A percentile compares a stretch with the other conserved stretches of the same genome.
Conservation (phyloP, 2,888 invertebrate species). For the Dinocampus coccinellae region DNA sequence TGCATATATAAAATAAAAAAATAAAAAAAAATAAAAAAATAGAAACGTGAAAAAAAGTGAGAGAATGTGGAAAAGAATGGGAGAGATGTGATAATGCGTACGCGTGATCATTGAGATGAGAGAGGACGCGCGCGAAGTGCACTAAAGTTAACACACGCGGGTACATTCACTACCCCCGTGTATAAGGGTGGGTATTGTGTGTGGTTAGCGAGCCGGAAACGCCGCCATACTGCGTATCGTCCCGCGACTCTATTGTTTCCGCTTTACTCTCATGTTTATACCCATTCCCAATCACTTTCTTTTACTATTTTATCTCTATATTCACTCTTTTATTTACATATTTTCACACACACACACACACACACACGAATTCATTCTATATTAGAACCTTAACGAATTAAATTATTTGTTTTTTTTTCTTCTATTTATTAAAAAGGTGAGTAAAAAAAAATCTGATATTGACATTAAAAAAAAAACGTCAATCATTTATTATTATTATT, state of each 20-base stretch:
- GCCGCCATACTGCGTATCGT: slow-evolving; percentile 66
- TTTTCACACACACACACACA: too few relatives aligned
- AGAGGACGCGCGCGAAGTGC: slow-evolving; percentile 15
- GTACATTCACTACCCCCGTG: background rate
- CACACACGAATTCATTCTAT: too few relatives aligned
- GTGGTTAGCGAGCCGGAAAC: slow-evolving; percentile 69
- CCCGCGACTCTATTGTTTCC: slow-evolving; percentile 60
- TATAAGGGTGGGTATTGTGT: slow-evolving; percentile 62
- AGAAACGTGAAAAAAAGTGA: slow-evolving; percentile 24
- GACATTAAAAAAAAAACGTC: too few relatives aligned
- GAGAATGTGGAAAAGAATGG: slow-evolving; percentile 29
- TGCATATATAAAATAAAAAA: too few relatives aligned
- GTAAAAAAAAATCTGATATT: too few relatives aligned
- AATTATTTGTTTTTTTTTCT: too few relatives aligned
- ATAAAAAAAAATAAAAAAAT: slow-evolving; percentile 15
- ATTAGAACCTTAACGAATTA: too few relatives aligned
- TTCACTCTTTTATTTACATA: too few relatives aligned
- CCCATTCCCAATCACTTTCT: slow-evolving; percentile 34
- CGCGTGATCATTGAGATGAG: slow-evolving; percentile 6
- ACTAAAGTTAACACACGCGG: slow-evolving; percentile 61
- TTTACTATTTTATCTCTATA: background rate
- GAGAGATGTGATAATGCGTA: slow-evolving; percentile 35
- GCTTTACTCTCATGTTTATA: slow-evolving; percentile 37
- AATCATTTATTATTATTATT: too few relatives aligned
- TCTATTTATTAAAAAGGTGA: too few relatives aligned